A percentile compares a stretch with the other conserved stretches of the same genome.
These are phyloP conservation scores for Alcis repandata DNA, from an alignment of 2,888 invertebrate species.

Conservation along the genomic window DNA sequence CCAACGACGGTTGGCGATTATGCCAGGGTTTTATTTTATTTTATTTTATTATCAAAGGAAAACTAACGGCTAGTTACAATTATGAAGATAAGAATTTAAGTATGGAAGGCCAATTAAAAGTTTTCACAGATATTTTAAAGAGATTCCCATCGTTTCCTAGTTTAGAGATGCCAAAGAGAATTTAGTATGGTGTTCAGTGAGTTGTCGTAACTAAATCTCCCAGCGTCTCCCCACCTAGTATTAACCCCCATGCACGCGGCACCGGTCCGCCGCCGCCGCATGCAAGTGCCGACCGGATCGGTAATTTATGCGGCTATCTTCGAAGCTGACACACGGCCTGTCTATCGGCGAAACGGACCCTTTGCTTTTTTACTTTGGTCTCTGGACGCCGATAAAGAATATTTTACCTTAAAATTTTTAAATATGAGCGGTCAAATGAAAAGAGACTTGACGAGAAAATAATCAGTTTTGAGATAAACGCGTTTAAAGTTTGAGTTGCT, in stretches of 20 bases:
- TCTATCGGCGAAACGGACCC: conserved; percentile 39
- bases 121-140: no score
- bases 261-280: conserved; percentile 13
- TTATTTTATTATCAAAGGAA: no score
- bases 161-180: background rate
- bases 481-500: no score
- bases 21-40: no score
- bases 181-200: no score
- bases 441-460: no score
- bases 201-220: background rate
- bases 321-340: conserved; percentile 42
- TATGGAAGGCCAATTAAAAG: no score
- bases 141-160: background rate
- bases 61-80: no score
- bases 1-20: no score
- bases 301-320: conserved; percentile 50
- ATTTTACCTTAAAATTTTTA: conserved; percentile 15
- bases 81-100: no score
- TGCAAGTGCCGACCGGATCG: conserved; percentile 30
- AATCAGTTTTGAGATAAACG: no score
- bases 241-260: conserved; percentile 23
- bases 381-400: conserved; percentile 30
- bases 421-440: no score
- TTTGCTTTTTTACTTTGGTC: conserved; percentile 32
- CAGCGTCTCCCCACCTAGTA: conserved; percentile 11